Evolutionary conservation across 2,797 vertebrate genomes (phyloP).

Genomic region (Cyprinodon diabolis): DNA sequence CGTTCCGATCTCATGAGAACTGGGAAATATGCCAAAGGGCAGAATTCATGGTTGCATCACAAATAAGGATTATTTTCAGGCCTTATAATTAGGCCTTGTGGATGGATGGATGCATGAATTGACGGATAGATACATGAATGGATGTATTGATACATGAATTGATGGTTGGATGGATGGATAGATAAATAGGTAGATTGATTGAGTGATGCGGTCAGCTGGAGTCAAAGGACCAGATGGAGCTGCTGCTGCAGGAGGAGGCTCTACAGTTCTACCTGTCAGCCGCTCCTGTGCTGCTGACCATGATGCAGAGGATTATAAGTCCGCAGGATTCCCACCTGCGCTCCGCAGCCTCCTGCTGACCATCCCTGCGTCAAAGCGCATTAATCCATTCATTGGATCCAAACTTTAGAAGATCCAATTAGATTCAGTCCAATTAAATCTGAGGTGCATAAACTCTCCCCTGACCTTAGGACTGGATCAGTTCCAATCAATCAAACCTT

Average conservation of each 20-base stretch:
- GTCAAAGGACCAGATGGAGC: too few relatives aligned
- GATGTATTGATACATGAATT: slow-evolving; percentile 37
- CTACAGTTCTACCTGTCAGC: slow-evolving; percentile 40
- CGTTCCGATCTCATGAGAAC: slow-evolving; percentile 31
- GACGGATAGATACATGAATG: not conserved
- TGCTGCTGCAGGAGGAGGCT: not conserved
- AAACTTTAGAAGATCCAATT: not conserved
- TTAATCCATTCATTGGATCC: slow-evolving; percentile 46
- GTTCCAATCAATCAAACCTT: too few relatives aligned
- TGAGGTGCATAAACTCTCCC: too few relatives aligned
- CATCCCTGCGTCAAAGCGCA: slow-evolving; percentile 56
- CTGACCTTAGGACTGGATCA: too few relatives aligned
- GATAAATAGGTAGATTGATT: too few relatives aligned
- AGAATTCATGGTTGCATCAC: slow-evolving; percentile 50
- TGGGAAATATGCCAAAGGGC: slow-evolving; percentile 52
- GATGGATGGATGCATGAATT: slow-evolving; percentile 38
- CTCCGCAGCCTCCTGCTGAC: slow-evolving; percentile 35
- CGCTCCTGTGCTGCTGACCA: slow-evolving; percentile 43
- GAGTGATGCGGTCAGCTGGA: too few relatives aligned
- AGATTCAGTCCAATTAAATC: too few relatives aligned
- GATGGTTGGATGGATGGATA: too few relatives aligned
- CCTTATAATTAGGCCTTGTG: slow-evolving; percentile 65
- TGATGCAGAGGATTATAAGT: slow-evolving; percentile 8
- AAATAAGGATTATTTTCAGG: slow-evolving; percentile 45
- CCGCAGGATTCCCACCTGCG: slow-evolving; percentile 55